Percentiles rank a stretch among this genome's conserved stretches.
Evolutionary conservation across 2,113 vertebrate species (phyloP).

Genomic region (Oriolus oriolus): DNA sequence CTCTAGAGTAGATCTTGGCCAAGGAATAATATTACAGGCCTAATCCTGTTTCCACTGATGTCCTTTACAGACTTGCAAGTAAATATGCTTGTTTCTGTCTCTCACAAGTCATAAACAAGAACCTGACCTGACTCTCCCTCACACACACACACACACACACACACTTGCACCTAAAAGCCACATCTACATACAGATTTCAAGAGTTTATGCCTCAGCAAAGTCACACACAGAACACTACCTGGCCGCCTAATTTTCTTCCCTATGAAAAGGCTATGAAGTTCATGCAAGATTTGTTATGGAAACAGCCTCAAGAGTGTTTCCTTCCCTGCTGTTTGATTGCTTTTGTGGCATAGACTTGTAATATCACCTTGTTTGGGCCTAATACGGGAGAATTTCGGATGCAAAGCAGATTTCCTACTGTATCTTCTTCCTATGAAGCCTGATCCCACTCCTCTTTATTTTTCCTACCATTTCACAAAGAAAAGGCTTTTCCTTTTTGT

Average conservation of each 20-base stretch:
- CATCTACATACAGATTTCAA: background rate
- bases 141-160: too few relatives aligned
- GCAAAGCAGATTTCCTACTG: background rate
- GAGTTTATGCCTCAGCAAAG: background rate
- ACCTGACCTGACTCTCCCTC: background rate
- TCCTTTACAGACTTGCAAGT: constrained; percentile 7
- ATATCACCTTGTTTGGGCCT: background rate
- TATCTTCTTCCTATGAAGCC: background rate
- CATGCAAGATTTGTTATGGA: background rate
- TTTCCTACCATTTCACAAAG: background rate
- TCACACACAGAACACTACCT: background rate
- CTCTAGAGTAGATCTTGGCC: background rate
- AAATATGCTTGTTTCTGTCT: constrained; percentile 23
- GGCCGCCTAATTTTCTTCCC: background rate
- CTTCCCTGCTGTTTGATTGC: background rate
- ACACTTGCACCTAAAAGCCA: background rate
- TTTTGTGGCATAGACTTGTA: background rate
- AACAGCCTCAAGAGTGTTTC: background rate
- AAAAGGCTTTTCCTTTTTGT: background rate
- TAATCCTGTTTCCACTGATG: constrained; percentile 32
- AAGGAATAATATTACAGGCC: constrained; percentile 18
- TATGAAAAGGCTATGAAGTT: background rate
- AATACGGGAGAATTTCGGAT: background rate
- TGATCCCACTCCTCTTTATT: background rate
- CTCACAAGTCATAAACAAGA: background rate